phyloP scores from a whole-genome alignment of 2,113 vertebrate genomes.

The Chionodraco myersi region DNA sequence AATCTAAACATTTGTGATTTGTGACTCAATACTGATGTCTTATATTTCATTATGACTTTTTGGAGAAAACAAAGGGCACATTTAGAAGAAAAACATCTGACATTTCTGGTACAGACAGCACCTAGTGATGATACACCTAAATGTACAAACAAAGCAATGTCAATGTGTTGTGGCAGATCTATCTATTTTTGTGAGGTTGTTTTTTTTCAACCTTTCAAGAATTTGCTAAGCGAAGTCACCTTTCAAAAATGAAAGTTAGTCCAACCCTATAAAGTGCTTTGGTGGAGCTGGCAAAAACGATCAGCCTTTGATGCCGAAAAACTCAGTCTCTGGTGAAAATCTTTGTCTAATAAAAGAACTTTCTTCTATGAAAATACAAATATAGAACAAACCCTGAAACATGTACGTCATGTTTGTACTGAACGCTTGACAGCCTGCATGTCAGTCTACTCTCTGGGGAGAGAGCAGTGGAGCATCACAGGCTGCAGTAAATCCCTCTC shows the following conservation, averaged over 20 bases:
- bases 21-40: too few relatives aligned
- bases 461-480: conserved; percentile 25
- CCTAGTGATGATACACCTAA: background rate
- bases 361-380: conserved; percentile 1
- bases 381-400: conserved; percentile 15
- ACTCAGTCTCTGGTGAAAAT: conserved; percentile 31
- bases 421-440: conserved; percentile 54
- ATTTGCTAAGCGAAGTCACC: conserved; percentile 12
- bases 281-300: background rate
- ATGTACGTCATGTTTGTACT: conserved; percentile 32
- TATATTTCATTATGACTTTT: too few relatives aligned
- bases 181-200: background rate
- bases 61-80: too few relatives aligned
- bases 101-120: background rate
- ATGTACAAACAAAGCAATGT: background rate
- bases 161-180: background rate
- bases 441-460: conserved; percentile 48
- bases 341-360: conserved; percentile 20
- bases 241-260: conserved; percentile 1
- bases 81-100: background rate
- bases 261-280: conserved; percentile 12
- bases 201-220: background rate
- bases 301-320: background rate
- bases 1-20: too few relatives aligned
- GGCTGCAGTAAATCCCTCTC: conserved; percentile 25